Evolutionary conservation across 2,797 vertebrate genomes (phyloP).

Genomic region (Cacajao melanocephalus): DNA sequence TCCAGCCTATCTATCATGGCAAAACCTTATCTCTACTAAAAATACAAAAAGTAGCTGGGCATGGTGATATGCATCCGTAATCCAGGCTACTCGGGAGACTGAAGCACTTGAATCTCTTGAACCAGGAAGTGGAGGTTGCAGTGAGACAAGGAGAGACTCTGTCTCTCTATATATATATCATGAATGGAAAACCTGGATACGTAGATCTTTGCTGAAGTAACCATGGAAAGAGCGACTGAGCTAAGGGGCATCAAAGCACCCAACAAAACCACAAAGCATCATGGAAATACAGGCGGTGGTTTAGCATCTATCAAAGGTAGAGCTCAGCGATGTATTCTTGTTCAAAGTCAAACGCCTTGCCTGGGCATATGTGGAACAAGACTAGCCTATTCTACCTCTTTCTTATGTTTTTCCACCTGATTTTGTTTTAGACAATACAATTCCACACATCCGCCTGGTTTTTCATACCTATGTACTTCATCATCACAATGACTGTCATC

Average conservation of each 20-base stretch:
- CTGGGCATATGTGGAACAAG: not conserved
- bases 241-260: not conserved
- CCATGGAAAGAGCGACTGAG: not conserved
- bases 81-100: not conserved
- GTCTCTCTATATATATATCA: not conserved
- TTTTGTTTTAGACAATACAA: not conserved
- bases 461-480: not conserved
- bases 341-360: not conserved
- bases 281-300: fast-evolving
- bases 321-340: fast-evolving
- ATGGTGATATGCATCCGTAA: not conserved
- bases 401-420: not conserved
- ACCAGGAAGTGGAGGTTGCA: not conserved
- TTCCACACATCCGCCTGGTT: fast-evolving
- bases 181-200: not conserved
- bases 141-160: not conserved
- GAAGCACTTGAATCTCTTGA: not conserved
- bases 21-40: not conserved
- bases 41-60: not conserved
- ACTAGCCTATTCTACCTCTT: not conserved
- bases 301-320: not conserved
- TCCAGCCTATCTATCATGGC: not conserved
- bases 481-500: not conserved
- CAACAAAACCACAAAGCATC: not conserved
- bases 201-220: not conserved